Percentiles rank a stretch among this genome's conserved stretches.
phyloP scores from a whole-genome alignment of 37 sponge, comb jelly and placozoan species.

The Diacarnus erythraeanus region DNA sequence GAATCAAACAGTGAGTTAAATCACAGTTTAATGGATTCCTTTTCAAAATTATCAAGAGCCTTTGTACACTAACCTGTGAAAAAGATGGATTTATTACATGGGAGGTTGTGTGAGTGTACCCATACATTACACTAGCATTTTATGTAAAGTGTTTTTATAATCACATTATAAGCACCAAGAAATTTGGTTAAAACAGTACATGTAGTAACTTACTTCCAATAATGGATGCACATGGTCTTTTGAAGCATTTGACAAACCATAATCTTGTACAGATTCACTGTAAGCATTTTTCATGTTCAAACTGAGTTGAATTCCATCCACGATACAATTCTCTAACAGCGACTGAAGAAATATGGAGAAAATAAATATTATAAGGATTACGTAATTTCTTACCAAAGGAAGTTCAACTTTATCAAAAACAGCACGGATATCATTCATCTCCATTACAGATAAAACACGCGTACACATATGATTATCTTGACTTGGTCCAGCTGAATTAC shows the following conservation, averaged over 20 bases:
- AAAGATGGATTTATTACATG: not conserved
- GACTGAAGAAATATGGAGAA: not conserved
- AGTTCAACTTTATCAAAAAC: slow-evolving; percentile 1
- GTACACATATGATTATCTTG: not conserved
- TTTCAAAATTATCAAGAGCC: not conserved
- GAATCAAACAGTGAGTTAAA: slow-evolving; percentile 2
- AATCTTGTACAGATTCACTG: not conserved
- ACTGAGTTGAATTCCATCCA: slow-evolving; percentile 17
- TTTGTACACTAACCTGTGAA: slow-evolving; percentile 11
- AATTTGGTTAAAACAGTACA: not conserved
- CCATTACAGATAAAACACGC: not conserved
- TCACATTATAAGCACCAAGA: not conserved
- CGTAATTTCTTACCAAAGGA: not conserved
- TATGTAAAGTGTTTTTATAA: not conserved
- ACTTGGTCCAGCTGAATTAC: slow-evolving; percentile 13
- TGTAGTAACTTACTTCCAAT: slow-evolving; percentile 13
- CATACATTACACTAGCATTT: no score
- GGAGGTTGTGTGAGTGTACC: no score
- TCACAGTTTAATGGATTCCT: not conserved
- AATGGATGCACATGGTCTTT: slow-evolving; percentile 15
- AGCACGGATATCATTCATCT: not conserved
- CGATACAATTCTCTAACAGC: slow-evolving; percentile 24
- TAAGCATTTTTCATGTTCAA: slow-evolving; percentile 1
- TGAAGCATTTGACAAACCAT: not conserved
- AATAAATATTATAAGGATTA: not conserved